phyloP scores from a whole-genome alignment of 2,888 invertebrate species.

The Watsonalla cultraria region DNA sequence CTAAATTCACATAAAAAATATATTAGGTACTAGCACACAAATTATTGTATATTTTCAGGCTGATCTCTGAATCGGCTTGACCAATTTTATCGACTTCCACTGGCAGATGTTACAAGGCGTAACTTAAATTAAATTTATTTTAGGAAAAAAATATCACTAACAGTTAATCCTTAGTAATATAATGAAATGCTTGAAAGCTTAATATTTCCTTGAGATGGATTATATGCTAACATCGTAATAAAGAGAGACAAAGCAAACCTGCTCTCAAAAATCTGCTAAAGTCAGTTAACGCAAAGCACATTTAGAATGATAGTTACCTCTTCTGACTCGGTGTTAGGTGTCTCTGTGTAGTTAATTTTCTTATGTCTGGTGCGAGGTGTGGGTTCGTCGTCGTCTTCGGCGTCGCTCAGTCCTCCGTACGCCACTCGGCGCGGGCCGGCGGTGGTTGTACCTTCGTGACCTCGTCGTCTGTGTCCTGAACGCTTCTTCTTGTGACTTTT shows the following conservation, averaged over 20 bases:
- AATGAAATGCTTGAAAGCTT: no score
- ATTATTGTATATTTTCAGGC: no score
- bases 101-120: no score
- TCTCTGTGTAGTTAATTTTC: constrained; percentile 88
- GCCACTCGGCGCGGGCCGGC: constrained; percentile 63
- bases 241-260: no score
- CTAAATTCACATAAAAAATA: no score
- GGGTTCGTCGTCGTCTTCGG: constrained; percentile 76
- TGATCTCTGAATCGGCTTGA: no score
- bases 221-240: not conserved
- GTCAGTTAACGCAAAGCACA: no score
- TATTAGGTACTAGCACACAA: no score
- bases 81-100: no score
- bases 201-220: not conserved
- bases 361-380: constrained; percentile 84
- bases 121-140: not conserved
- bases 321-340: constrained; percentile 85
- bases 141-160: not conserved
- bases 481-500: constrained; percentile 18
- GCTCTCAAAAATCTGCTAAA: no score
- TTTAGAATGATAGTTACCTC: constrained; percentile 71
- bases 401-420: constrained; percentile 78
- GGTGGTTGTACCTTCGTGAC: constrained; percentile 52
- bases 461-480: constrained; percentile 24
- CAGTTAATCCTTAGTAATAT: no score